Evolutionary conservation across 2,888 invertebrate species (phyloP), one percentile per base, ranked within the genome.

Genomic region (Limnephilus auricula): DNA sequence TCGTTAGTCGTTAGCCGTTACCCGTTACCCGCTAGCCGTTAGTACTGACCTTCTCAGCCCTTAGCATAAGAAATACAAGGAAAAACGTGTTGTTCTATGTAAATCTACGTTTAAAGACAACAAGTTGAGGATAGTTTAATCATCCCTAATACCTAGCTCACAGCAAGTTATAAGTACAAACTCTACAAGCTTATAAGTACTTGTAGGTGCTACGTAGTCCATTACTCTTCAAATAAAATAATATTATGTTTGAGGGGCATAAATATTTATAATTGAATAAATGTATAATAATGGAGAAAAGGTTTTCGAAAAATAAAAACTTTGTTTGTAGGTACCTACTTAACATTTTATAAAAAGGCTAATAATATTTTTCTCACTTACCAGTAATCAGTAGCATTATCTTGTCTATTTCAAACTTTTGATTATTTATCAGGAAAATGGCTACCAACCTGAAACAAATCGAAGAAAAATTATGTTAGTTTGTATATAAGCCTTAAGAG

Each of bases 391-490:
- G 50, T 65, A 65, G 50, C 18, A 65, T 18, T 13, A 18, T 50
- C 50, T 65, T 65, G 5, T 18, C 18, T 18, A 50, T 65, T 25
- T 25, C 25, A 65, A 50, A 18, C 5, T 4, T 25, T 65, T 18
- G 2, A 65, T 18, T 65, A 25, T 18, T 4, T 65, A 65, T 25
- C 50, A 25, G 15, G 85, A 85, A 85, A 25, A 45, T 37, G 15
- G 78, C 10, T 86, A 90, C 92, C 45, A 90, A 92, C 92, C 92
- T 92, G 90, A 32, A 92, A 92, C 89, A 92, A 92, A 90, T 12
- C 40, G 12, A 12, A 40, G 40, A 50, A 89, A 84, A 91, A 34
- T 31, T 32, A 18, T 25, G 15, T 90, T 13, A 80, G 32, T 87
- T 79, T 79, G 30, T 65, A 18, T n/a, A n/a, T n/a, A n/a, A n/a